Evolutionary conservation across 2,113 vertebrate species (phyloP).

Genomic region (Elaphurus davidianus): DNA sequence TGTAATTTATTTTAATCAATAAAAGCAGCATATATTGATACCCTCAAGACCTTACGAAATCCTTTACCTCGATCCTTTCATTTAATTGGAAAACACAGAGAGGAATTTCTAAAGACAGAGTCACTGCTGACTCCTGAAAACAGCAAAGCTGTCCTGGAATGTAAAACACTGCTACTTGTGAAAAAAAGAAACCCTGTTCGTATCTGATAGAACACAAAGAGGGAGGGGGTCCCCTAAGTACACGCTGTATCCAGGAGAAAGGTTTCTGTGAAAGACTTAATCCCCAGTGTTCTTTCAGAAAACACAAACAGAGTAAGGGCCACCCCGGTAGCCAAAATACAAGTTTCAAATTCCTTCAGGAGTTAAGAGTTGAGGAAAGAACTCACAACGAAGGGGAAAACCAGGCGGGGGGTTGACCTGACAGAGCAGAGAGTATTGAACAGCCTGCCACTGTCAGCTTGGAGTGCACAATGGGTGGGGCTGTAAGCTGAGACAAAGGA

Average conservation of each 20-base stretch:
- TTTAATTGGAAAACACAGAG: neutral
- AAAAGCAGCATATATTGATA: neutral
- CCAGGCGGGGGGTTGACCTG: neutral
- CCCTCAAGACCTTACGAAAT: neutral
- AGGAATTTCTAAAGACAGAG: neutral
- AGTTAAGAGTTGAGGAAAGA: neutral
- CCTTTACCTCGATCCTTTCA: neutral
- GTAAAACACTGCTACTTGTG: neutral
- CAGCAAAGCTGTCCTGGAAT: neutral
- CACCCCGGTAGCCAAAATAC: neutral
- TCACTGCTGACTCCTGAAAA: neutral
- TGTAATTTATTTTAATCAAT: neutral
- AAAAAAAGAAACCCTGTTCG: neutral
- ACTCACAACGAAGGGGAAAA: neutral
- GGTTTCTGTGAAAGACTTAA: neutral
- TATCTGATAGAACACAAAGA: neutral
- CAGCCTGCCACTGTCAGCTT: neutral
- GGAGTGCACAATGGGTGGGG: neutral
- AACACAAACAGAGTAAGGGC: neutral
- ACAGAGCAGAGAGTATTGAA: constrained; percentile 4
- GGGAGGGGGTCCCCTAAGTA: neutral
- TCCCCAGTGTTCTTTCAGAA: neutral
- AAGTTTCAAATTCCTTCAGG: neutral
- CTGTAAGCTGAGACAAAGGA: neutral
- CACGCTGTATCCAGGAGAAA: neutral